phyloP scores from a whole-genome alignment of 1,140 invertebrate species.

The Drosophila fuyamai region DNA sequence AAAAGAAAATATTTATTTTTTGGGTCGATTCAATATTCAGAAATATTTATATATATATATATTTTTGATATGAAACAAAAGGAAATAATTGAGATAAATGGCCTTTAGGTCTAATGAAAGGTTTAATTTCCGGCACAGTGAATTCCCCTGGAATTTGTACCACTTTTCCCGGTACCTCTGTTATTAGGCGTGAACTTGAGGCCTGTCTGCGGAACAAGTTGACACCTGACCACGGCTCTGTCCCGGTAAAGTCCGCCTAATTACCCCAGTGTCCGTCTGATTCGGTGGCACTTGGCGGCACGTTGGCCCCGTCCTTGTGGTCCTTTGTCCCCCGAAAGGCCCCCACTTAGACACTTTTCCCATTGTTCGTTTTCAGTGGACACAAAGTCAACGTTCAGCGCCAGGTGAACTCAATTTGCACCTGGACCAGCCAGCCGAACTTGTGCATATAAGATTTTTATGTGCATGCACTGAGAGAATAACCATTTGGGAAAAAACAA shows the following conservation, averaged over 20 bases:
- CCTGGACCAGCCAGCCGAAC: slow-evolving; percentile 10
- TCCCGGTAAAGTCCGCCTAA: slow-evolving; percentile 10
- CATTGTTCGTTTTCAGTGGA: slow-evolving; percentile 23
- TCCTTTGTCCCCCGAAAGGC: background rate
- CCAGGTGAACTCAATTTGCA: slow-evolving; percentile 43
- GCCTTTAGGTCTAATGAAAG: no score
- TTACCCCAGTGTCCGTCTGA: slow-evolving; percentile 7
- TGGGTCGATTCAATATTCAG: no score
- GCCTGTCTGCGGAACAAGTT: slow-evolving; percentile 2
- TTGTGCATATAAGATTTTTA: background rate
- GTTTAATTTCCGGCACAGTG: background rate
- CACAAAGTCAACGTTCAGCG: slow-evolving; percentile 31
- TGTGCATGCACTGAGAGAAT: background rate
- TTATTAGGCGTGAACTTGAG: background rate
- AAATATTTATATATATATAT: no score
- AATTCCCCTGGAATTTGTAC: background rate
- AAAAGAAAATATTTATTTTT: no score
- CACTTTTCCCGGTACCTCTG: background rate
- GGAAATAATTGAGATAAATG: no score
- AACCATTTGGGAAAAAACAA: no score
- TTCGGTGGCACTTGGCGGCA: slow-evolving; percentile 13
- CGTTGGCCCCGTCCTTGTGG: background rate
- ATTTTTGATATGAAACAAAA: no score
- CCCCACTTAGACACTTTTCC: background rate
- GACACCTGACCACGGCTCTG: background rate